Evolutionary conservation across 2,113 vertebrate genomes (phyloP).

Genomic region (Peromyscus maniculatus): DNA sequence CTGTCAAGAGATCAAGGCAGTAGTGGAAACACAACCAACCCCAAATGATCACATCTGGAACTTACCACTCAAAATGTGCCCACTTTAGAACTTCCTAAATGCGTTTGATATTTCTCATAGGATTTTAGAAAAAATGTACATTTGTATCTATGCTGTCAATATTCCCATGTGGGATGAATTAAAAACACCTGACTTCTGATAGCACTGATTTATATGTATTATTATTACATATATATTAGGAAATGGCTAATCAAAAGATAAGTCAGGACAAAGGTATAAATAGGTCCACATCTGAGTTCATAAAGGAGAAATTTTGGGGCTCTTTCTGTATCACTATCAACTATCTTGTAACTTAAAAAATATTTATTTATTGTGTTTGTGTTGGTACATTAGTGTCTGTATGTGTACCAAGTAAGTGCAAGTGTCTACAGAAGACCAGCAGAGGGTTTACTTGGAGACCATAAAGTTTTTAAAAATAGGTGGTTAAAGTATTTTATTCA

Average conservation of each 20-base stretch:
- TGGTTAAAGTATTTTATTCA: not conserved
- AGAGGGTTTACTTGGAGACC: not conserved
- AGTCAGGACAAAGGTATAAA: not conserved
- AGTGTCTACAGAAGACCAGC: not conserved
- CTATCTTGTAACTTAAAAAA: not conserved
- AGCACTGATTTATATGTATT: not conserved
- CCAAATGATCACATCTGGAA: not conserved
- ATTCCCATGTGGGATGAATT: not conserved
- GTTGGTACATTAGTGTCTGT: too few relatives aligned
- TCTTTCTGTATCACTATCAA: not conserved
- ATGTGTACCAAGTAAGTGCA: too few relatives aligned
- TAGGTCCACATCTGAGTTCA: not conserved
- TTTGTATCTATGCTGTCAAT: not conserved
- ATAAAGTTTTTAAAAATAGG: not conserved
- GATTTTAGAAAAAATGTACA: not conserved
- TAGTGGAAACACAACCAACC: not conserved
- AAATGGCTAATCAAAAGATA: too few relatives aligned
- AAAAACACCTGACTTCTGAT: not conserved
- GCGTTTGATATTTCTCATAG: not conserved
- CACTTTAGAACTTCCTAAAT: not conserved
- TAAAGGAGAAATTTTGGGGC: not conserved
- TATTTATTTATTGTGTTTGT: not conserved
- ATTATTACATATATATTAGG: too few relatives aligned
- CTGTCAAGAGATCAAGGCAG: slow-evolving; percentile 6
- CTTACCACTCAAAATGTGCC: not conserved